Conservation (phyloP, 2,113 vertebrate genomes). For the Dasyprocta punctata region DNA sequence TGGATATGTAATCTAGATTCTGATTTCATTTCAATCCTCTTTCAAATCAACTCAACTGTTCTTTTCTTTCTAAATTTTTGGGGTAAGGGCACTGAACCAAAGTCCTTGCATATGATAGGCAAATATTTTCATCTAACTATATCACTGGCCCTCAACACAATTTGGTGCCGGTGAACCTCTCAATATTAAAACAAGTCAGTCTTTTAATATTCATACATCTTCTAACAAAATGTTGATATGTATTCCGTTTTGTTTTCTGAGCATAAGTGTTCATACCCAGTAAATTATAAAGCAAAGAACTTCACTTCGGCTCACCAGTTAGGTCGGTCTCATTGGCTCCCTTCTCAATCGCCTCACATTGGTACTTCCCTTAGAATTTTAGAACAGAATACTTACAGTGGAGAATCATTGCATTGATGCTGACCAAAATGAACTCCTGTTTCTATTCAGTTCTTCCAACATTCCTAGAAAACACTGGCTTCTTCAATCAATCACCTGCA, state of each 20-base stretch:
- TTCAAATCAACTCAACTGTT: not conserved
- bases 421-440: not conserved
- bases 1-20: not conserved
- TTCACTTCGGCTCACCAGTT: not conserved
- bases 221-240: not conserved
- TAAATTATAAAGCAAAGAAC: not conserved
- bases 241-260: not conserved
- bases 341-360: not conserved
- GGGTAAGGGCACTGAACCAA: not conserved
- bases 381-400: not conserved
- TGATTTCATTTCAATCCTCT: not conserved
- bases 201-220: not conserved
- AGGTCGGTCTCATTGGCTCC: not conserved
- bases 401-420: not conserved
- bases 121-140: not conserved
- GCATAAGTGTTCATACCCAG: not conserved
- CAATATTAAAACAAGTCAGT: not conserved
- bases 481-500: not conserved
- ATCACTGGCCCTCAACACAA: not conserved
- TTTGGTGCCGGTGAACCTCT: not conserved
- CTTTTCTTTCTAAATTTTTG: not conserved
- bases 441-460: not conserved
- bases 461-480: not conserved
- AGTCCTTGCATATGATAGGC: not conserved
- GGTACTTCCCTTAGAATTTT: not conserved